Conservation (phyloP, 2,797 vertebrate genomes). For the Hyperoplus lanceolatus region DNA sequence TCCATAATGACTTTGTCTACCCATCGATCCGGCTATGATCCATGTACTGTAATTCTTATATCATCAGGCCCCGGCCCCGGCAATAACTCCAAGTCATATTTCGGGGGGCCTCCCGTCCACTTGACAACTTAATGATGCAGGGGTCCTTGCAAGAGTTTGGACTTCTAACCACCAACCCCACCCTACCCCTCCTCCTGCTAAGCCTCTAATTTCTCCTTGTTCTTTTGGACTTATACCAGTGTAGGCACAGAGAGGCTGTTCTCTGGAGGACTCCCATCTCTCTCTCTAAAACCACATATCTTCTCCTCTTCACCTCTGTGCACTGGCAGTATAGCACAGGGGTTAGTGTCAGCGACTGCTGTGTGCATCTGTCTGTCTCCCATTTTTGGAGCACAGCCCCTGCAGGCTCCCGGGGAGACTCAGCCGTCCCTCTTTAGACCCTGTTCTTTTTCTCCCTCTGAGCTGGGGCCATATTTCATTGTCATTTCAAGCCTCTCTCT, state of each 20-base stretch:
- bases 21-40: constrained; percentile 86
- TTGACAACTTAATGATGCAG: constrained; percentile 86
- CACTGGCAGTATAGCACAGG: constrained; percentile 52
- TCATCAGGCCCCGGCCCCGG: constrained; percentile 78
- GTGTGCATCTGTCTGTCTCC: constrained; percentile 72
- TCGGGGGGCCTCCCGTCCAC: constrained; percentile 79
- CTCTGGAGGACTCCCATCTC: constrained; percentile 71
- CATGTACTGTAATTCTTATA: constrained; percentile 88
- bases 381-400: constrained; percentile 81
- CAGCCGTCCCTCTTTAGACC: constrained; percentile 82
- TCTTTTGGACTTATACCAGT: constrained; percentile 79
- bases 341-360: constrained; percentile 66
- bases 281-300: constrained; percentile 62
- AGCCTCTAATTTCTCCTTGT: constrained; percentile 80
- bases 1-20: constrained; percentile 87
- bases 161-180: constrained; percentile 48
- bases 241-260: constrained; percentile 61
- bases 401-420: constrained; percentile 75
- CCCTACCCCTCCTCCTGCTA: constrained; percentile 55
- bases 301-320: constrained; percentile 65
- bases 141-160: constrained; percentile 76
- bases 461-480: constrained; percentile 79
- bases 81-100: constrained; percentile 86
- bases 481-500: constrained; percentile 80
- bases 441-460: constrained; percentile 78